Evolutionary conservation across 2,888 invertebrate genomes (phyloP), one percentile per base, ranked within the genome.

Genomic region (Tholera decimalis): DNA sequence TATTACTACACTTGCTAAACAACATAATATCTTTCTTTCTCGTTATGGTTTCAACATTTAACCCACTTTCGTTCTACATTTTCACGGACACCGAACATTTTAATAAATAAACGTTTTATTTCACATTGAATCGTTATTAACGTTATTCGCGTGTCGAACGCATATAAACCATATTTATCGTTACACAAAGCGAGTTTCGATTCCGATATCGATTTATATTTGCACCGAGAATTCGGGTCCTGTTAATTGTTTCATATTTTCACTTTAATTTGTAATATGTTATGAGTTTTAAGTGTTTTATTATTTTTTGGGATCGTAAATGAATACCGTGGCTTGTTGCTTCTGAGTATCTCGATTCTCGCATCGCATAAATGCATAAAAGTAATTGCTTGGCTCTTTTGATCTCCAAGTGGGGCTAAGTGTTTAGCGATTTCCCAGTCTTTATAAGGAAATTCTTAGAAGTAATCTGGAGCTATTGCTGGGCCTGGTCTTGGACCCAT

Each of bases 31-130:
- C 30, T 44, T 35, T 51, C 20, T 64, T 43, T 60, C 67, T 60
- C 18, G 58, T 56, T 67, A 77, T 20, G 11, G 59, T 74, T 73
- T 67, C 60, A 57, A 73, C 61, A 70, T 68, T 60, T 39, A 74
- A 73, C 76, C 73, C 46, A 74, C 72, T 74, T 80, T 79, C 62
- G n/a, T 46, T 30, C 51, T 46, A 30, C 30, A 47, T 71, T 75
- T 73, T 76, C 73, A 78, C 55, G 73, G 60, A 73, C 65, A 72
- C 33, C 50, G 55, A 61, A 51, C 39, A 51, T 73, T 75, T 72
- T 56, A 66, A 71, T 67, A 71, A 59, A 77, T 59, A 53, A 39
- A 53, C 44, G 51, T 62, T 47, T n/a, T 63, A 62, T 63, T 73
- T 57, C 44, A 64, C 20, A 54, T 67, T 22, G 60, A 56, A 54